Base-by-base conservation (phyloP, 2,797 vertebrate genomes). In the Cephalopachus bancanus region DNA sequence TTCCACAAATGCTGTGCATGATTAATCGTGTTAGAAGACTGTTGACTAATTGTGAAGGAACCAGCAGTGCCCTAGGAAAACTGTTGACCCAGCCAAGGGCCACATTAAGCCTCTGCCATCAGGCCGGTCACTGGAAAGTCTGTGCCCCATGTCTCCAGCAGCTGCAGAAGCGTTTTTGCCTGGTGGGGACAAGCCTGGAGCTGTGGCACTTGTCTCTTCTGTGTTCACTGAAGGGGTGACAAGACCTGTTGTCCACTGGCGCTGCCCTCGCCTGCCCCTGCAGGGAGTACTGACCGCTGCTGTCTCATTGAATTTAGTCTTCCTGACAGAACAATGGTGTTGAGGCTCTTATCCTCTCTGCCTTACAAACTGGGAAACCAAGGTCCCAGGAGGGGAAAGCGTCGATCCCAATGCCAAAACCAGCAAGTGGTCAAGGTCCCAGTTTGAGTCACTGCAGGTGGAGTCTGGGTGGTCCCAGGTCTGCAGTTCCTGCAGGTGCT, bases 11-110 rank as follows among this genome's bases (percentile, higher is more conserved):
- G 67, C 26, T 72, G 16, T 51, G 44, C 83, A 55, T 71, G 89
- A 95, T 79, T 91, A 93, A 95, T 96, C 86, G 67, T 1, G 20
- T 78, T 53, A 80, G n/a, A 55, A 89, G 83, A 85, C 59, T 94
- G 53, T 93, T 96, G 85, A 65, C n/a, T 60, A 92, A 90, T 75
- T n/a, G 60, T 80, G 90, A 37, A 62, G 87, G 93, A 89, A 90
- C 89, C 84, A 94, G 84, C 81, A 93, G 78, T 44, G 24, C 30
- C 71, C 33, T 72, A 16, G 24, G 53, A 92, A 94, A 55, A 92
- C 71, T 84, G 55, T 91, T 91, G 95, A 78, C 80, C 51, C 64
- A 89, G 57, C 55, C n/a, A 74, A 81, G 26, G 53, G 94, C 78
- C 75, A 86, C 91, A 87, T 26, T 59, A 83, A 91, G 51, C 22